A percentile compares a stretch with the other conserved stretches of the same genome.
Conservation (phyloP, 2,888 invertebrate genomes). For the Lymantria monacha region DNA sequence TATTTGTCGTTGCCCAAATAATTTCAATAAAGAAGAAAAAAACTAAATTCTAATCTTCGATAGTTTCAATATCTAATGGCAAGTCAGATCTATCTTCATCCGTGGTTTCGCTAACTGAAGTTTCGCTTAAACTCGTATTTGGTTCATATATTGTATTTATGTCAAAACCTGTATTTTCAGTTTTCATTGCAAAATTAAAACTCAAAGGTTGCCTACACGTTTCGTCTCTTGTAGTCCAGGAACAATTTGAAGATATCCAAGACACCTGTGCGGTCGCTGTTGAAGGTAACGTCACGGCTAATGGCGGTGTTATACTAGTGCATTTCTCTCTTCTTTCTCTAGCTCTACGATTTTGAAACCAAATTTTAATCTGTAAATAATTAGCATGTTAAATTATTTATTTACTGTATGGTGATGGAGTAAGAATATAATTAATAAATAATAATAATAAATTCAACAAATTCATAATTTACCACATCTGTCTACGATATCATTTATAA, state of each 20-base stretch:
- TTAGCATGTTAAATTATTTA: background rate
- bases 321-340: conserved; percentile 86
- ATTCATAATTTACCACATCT: no score
- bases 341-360: conserved; percentile 92
- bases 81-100: conserved; percentile 47
- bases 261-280: conserved; percentile 33
- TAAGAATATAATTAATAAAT: background rate
- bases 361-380: conserved; percentile 83
- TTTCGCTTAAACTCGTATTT: conserved; percentile 6
- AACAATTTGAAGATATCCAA: conserved; percentile 9
- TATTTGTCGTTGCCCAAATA: no score
- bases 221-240: conserved; percentile 15
- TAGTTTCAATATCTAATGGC: conserved; percentile 62
- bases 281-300: conserved; percentile 58
- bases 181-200: conserved; percentile 1
- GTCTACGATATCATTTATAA: no score
- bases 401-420: background rate
- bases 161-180: conserved; percentile 1
- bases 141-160: conserved; percentile 3
- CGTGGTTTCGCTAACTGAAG: conserved; percentile 21
- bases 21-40: no score
- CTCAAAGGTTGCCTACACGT: conserved; percentile 2
- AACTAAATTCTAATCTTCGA: conserved; percentile 39
- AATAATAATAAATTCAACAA: no score
- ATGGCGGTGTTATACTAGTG: conserved; percentile 54